Percentiles rank a stretch among this genome's conserved stretches.
Evolutionary conservation across 2,888 invertebrate species (phyloP).

Genomic region (Griposia aprilina): DNA sequence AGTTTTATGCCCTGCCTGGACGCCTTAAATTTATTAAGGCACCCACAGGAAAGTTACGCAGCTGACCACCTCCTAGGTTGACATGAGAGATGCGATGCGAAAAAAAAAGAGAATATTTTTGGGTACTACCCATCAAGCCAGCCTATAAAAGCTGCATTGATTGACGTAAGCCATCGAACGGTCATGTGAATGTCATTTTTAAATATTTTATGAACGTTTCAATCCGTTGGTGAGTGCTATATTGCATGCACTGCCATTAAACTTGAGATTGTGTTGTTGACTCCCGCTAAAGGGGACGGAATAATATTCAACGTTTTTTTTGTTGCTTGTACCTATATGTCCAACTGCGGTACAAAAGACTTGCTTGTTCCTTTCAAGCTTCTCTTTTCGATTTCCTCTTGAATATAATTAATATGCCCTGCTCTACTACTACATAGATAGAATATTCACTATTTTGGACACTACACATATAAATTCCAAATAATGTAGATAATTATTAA

Average conservation of each 20-base stretch:
- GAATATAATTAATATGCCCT: not conserved
- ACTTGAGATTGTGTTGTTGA: not conserved
- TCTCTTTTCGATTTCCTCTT: not conserved
- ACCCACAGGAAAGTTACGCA: not conserved
- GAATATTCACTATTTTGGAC: not conserved
- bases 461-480: not conserved
- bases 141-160: not conserved
- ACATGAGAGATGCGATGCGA: not conserved
- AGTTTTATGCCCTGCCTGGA: not conserved
- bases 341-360: not conserved
- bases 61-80: not conserved
- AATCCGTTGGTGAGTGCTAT: not conserved
- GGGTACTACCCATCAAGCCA: not conserved
- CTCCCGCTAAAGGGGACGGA: not conserved
- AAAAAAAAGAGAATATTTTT: not conserved
- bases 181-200: not conserved
- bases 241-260: not conserved
- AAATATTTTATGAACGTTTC: conserved; percentile 25
- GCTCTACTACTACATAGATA: too few species aligned
- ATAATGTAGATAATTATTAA: not conserved
- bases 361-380: not conserved
- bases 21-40: not conserved
- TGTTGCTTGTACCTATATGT: rapidly evolving
- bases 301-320: not conserved
- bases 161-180: conserved; percentile 3